Evolutionary conservation across 2,113 vertebrate species (phyloP), one percentile per base, ranked within the genome.

Genomic region (Drymodes brunneopygia): DNA sequence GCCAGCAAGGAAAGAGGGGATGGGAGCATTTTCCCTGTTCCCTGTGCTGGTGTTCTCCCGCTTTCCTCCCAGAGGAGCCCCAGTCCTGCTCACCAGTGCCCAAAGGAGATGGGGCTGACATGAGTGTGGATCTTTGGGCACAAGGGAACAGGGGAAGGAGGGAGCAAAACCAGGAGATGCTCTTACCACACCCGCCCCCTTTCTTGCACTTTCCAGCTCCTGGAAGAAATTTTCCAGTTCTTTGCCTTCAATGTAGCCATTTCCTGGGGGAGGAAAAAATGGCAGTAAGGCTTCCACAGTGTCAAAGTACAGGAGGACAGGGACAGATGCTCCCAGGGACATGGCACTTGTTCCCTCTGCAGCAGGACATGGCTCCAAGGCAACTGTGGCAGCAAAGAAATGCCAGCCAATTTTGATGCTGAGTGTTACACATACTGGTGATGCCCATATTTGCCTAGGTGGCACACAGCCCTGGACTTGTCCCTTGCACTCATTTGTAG

Each of bases 221-320:
- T 97, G 98, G 97, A 99, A 99, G 97, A 99, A 99, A 97, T 98
- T 99, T 97, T 99, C 99, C 97, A 99, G 98, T 96, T 99, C 99
- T 97, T 99, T 99, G 36, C 99, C 99, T 98, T 99, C 99, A 16
- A 99, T 99, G 97, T 99, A 99, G 65, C 99, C 99, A 97, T 99
- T 99, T 93, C 99, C 99, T 99, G 94, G 24, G 9, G 35, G 94
- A 91, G 62, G 81, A 48, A 45, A 81, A 62, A 53, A n/a, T 19
- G 4, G 12, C n/a, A 44, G 0, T 90, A 36, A 58, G 29, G 36
- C 5, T 16, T 35, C 5, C 9, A 10, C 0, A 3, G 38, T 56
- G 50, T 23, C 18, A 19, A 54, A 81, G 42, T 50, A 50, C 5
- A 10, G 66, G 66, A 50, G 27, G 56, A 9, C 6, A 89, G 35